Percentiles rank a stretch among this genome's conserved stretches.
Conservation (phyloP, 2,888 invertebrate genomes). For the Temnothorax ravouxi region DNA sequence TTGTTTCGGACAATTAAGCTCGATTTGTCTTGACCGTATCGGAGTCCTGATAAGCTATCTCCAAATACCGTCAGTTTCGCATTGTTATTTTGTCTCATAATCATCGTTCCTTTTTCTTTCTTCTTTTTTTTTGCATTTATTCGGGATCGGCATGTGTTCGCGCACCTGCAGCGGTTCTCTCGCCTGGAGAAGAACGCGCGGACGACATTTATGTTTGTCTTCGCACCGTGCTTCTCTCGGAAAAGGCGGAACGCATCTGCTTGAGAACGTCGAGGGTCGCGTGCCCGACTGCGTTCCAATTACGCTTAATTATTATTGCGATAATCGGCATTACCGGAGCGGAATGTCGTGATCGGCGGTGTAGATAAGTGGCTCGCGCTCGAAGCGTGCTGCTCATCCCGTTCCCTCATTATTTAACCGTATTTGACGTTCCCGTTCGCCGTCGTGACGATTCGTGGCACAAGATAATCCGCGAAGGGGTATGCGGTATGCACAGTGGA, state of each 20-base stretch:
- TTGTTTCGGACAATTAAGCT: slow-evolving; percentile 14
- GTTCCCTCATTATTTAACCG: slow-evolving; percentile 12
- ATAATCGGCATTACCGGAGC: slow-evolving; percentile 78
- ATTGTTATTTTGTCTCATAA: not conserved
- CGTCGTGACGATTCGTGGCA: slow-evolving; percentile 37
- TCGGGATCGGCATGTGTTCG: slow-evolving; percentile 29
- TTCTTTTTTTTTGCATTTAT: not conserved
- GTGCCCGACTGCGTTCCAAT: slow-evolving; percentile 80
- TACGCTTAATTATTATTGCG: slow-evolving; percentile 79
- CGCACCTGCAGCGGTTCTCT: slow-evolving; percentile 21
- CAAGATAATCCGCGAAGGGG: slow-evolving; percentile 28
- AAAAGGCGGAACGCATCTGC: slow-evolving; percentile 70
- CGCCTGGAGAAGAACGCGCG: not conserved
- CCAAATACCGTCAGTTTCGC: not conserved
- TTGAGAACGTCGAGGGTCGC: slow-evolving; percentile 69
- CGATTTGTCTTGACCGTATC: slow-evolving; percentile 18
- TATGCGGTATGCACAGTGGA: not conserved
- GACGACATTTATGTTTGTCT: slow-evolving; percentile 22
- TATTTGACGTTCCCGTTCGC: slow-evolving; percentile 11
- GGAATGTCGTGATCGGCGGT: slow-evolving; percentile 74
- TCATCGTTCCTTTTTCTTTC: not conserved
- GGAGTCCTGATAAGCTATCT: slow-evolving; percentile 1
- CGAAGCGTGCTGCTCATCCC: slow-evolving; percentile 22
- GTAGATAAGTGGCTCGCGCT: slow-evolving; percentile 67
- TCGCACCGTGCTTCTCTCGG: not conserved